Percentiles rank a stretch among this genome's conserved stretches.
These are phyloP conservation scores for Aculops lycopersici DNA, from an alignment of 1,140 invertebrate species.

Conservation along the genomic window DNA sequence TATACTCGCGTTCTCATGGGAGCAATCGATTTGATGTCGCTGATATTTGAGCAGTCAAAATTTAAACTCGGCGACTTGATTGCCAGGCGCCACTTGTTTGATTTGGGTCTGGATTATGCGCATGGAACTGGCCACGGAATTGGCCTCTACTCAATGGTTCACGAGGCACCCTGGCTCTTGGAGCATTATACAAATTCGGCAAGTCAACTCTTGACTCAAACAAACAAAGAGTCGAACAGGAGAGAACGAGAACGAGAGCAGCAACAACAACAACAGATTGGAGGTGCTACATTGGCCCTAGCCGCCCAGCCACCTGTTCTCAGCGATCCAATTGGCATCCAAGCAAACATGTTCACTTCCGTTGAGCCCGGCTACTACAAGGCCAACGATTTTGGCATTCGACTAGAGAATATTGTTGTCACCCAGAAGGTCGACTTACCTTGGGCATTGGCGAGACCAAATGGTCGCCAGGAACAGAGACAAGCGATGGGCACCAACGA, in stretches of 20 bases:
- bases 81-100: constrained; percentile 55
- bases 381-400: constrained; percentile 51
- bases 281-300: too few species aligned
- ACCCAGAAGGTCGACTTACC: too few species aligned
- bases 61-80: constrained; percentile 40
- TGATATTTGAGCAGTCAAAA: constrained; percentile 35
- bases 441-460: constrained; percentile 26
- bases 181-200: constrained; percentile 41
- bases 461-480: constrained; percentile 23
- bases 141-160: constrained; percentile 76
- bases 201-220: too few species aligned
- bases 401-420: constrained; percentile 63
- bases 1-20: constrained; percentile 78
- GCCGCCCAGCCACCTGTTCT: too few species aligned
- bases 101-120: constrained; percentile 66
- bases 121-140: constrained; percentile 94
- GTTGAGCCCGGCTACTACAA: constrained; percentile 47
- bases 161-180: constrained; percentile 39
- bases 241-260: too few species aligned
- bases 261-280: too few species aligned
- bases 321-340: constrained; percentile 40
- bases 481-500: too few species aligned
- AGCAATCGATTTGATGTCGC: constrained; percentile 38
- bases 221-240: too few species aligned
- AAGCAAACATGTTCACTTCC: constrained; percentile 62